A percentile compares a stretch with the other conserved stretches of the same genome.
phyloP scores from a whole-genome alignment of 2,888 invertebrate species.

The Drosophila flavopinicola region DNA sequence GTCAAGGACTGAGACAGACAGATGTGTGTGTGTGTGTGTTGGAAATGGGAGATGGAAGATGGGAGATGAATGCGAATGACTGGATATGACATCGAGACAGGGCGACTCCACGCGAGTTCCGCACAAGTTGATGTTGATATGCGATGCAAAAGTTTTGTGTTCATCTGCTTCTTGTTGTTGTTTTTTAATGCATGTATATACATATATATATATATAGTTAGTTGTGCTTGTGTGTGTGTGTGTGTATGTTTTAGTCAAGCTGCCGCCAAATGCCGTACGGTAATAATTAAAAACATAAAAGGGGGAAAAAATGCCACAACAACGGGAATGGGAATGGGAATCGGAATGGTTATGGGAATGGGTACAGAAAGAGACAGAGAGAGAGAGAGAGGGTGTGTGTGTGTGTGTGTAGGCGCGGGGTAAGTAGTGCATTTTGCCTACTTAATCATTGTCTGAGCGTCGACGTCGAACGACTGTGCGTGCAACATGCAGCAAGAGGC shows the following conservation, averaged over 20 bases:
- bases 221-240: conserved; percentile 14
- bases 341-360: conserved; percentile 44
- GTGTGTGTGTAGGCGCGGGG: conserved; percentile 29
- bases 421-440: conserved; percentile 70
- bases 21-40: conserved; percentile 12
- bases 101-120: conserved; percentile 43
- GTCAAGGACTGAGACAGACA: conserved; percentile 38
- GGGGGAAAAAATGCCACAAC: conserved; percentile 58
- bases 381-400: conserved; percentile 10
- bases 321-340: conserved; percentile 50
- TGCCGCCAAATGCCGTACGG: conserved; percentile 68
- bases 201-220: conserved; percentile 6
- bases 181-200: conserved; percentile 16
- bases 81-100: conserved; percentile 26
- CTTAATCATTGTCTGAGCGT: conserved; percentile 76
- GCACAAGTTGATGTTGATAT: conserved; percentile 47
- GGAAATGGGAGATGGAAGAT: conserved; percentile 12
- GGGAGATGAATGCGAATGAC: conserved; percentile 17
- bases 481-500: conserved; percentile 71
- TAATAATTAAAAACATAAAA: conserved; percentile 78
- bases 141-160: conserved; percentile 37
- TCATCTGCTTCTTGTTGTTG: too few relatives aligned
- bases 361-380: conserved; percentile 10
- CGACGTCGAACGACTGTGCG: conserved; percentile 56
- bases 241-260: conserved; percentile 54